Evolutionary conservation across 2,797 vertebrate species (phyloP).

Genomic region (Rhabdomys pumilio): DNA sequence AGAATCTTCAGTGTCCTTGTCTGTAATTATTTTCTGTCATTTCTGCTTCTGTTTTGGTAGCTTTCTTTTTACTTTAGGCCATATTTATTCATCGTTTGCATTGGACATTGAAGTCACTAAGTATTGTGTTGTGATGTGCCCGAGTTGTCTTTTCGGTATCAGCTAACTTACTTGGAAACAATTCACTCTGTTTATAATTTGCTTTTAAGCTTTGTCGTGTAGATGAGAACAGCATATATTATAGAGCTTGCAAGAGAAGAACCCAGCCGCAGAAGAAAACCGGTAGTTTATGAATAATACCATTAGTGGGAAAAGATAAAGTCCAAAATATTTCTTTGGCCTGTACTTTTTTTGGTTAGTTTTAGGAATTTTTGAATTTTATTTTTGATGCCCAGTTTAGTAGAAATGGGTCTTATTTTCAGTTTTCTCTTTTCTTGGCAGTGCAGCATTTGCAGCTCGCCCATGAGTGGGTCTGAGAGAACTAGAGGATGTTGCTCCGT

Average conservation of each 20-base stretch:
- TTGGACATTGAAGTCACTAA: background rate
- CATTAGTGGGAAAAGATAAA: background rate
- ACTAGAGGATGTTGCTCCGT: constrained; percentile 45
- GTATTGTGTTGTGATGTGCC: constrained; percentile 44
- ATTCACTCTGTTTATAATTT: constrained; percentile 58
- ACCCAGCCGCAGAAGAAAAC: background rate
- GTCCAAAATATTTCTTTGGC: constrained; percentile 16
- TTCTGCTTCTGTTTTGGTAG: constrained; percentile 44
- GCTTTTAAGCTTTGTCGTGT: constrained; percentile 47
- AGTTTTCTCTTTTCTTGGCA: constrained; percentile 35
- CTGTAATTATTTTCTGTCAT: background rate
- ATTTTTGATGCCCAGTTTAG: constrained; percentile 64
- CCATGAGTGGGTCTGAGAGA: constrained; percentile 43
- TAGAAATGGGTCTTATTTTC: constrained; percentile 58
- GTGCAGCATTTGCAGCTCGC: constrained; percentile 44
- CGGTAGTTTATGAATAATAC: background rate
- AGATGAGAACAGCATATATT: background rate
- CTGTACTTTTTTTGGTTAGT: constrained; percentile 66
- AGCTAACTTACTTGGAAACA: constrained; percentile 59
- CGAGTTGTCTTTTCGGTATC: constrained; percentile 19
- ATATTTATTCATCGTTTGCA: constrained; percentile 7
- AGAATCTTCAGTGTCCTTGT: background rate
- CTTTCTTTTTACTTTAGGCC: constrained; percentile 32
- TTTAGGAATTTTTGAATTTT: constrained; percentile 65
- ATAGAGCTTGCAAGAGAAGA: background rate